Conservation (phyloP, 2,888 invertebrate species). For the Sphaeridia pumilis region DNA sequence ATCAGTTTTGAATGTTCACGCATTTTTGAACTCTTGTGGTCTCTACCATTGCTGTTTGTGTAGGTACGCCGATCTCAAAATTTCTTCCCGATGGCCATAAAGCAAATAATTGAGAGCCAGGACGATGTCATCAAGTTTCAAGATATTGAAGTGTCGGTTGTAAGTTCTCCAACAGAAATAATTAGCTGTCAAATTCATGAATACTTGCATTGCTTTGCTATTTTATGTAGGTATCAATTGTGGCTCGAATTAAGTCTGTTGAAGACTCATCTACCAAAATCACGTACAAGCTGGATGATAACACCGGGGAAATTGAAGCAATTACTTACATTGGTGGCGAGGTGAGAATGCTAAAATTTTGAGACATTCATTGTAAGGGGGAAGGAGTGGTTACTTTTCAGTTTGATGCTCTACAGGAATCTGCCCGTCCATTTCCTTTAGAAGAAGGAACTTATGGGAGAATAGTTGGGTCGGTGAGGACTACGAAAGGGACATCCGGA, state of each 20-base stretch:
- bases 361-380: no score
- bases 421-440: conserved; percentile 19
- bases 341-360: no score
- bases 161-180: no score
- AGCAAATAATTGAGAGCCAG: conserved; percentile 44
- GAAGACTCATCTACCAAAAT: conserved; percentile 47
- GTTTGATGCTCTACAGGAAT: no score
- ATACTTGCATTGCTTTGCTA: no score
- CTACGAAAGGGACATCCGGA: conserved; percentile 44
- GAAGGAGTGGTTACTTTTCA: no score
- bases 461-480: conserved; percentile 53
- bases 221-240: conserved; percentile 40
- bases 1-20: no score
- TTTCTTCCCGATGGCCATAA: conserved; percentile 46
- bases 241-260: conserved; percentile 49
- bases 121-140: conserved; percentile 47
- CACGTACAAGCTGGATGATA: conserved; percentile 52
- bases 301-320: conserved; percentile 48
- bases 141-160: conserved; percentile 41
- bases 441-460: conserved; percentile 43
- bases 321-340: conserved; percentile 48
- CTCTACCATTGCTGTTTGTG: no score
- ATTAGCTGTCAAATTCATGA: no score
- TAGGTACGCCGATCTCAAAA: conserved; percentile 36
- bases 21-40: no score